Evolutionary conservation across 2,888 invertebrate genomes (phyloP).

Genomic region (Macrosoma leucophasiata): DNA sequence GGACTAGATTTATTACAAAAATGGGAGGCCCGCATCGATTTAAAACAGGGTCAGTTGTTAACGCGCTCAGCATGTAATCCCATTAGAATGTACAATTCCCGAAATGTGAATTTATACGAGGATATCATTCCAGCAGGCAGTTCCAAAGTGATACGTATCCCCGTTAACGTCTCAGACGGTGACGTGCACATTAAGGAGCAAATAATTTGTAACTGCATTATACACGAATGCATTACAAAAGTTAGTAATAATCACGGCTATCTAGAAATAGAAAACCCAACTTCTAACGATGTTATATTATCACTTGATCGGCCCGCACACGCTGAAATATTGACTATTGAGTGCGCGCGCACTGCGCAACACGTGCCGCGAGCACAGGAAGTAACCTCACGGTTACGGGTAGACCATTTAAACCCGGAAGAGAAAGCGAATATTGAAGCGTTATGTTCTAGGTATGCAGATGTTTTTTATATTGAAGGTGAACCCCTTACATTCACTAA

Average conservation of each 20-base stretch:
- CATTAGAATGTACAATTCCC: slow-evolving; percentile 22
- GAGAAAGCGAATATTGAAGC: slow-evolving; percentile 1
- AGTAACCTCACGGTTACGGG: no score
- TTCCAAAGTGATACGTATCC: slow-evolving; percentile 21
- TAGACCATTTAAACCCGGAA: slow-evolving; percentile 1
- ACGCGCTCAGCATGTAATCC: slow-evolving; percentile 12
- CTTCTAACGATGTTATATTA: slow-evolving; percentile 19
- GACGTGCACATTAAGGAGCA: slow-evolving; percentile 17
- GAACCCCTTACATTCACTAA: slow-evolving; percentile 11
- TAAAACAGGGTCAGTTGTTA: slow-evolving; percentile 14
- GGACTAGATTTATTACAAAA: slow-evolving; percentile 24
- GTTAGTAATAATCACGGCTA: slow-evolving; percentile 11
- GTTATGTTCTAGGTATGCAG: slow-evolving; percentile 5
- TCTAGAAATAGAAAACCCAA: slow-evolving; percentile 17
- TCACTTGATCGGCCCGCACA: slow-evolving; percentile 13
- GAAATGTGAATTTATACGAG: slow-evolving; percentile 26
- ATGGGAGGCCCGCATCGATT: slow-evolving; percentile 20
- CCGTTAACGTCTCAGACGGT: slow-evolving; percentile 20
- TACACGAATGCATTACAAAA: slow-evolving; percentile 15
- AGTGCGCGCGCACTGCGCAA: slow-evolving; percentile 13
- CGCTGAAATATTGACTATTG: slow-evolving; percentile 13
- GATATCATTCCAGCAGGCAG: slow-evolving; percentile 22
- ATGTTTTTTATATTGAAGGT: slow-evolving; percentile 12
- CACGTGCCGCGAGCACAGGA: no score
- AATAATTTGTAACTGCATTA: slow-evolving; percentile 13